These are phyloP conservation scores for Zoroaster sp. DNA, from an alignment of 53 echinoderm and acorn worm genomes.

Conservation along the genomic window DNA sequence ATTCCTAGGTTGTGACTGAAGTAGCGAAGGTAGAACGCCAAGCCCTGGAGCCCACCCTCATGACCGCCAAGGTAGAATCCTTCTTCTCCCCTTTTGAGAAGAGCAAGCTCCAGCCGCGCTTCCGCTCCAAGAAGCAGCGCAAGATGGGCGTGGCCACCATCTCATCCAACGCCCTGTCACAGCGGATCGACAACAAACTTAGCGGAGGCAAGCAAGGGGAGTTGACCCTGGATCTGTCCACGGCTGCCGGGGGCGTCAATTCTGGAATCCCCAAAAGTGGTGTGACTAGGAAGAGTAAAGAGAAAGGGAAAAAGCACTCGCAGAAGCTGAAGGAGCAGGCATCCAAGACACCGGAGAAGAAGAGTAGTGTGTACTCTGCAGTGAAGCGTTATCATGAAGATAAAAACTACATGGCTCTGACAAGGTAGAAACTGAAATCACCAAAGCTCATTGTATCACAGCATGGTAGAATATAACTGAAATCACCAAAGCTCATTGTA, in stretches of 20 bases:
- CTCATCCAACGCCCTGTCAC: conserved; percentile 12
- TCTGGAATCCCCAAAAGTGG: conserved; percentile 8
- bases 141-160: conserved; percentile 74
- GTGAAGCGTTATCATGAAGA: conserved; percentile 93
- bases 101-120: conserved; percentile 83
- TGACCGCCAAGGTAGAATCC: conserved; percentile 58
- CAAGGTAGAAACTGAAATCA: conserved; percentile 72
- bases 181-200: conserved; percentile 33
- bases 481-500: too few species aligned
- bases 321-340: conserved; percentile 92
- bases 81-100: conserved; percentile 52
- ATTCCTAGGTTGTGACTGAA: conserved; percentile 58
- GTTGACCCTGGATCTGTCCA: conserved; percentile 45
- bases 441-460: too few species aligned
- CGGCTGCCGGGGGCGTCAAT: conserved; percentile 11
- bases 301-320: conserved; percentile 66
- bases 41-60: conserved; percentile 43
- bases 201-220: conserved; percentile 61
- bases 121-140: conserved; percentile 77
- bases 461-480: too few species aligned
- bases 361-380: conserved; percentile 96
- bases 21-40: conserved; percentile 63
- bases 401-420: conserved; percentile 93
- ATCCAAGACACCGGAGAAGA: conserved; percentile 85
- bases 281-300: conserved; percentile 18